Evolutionary conservation across 1,140 invertebrate species (phyloP).

Genomic region (Palaemon carinicauda): DNA sequence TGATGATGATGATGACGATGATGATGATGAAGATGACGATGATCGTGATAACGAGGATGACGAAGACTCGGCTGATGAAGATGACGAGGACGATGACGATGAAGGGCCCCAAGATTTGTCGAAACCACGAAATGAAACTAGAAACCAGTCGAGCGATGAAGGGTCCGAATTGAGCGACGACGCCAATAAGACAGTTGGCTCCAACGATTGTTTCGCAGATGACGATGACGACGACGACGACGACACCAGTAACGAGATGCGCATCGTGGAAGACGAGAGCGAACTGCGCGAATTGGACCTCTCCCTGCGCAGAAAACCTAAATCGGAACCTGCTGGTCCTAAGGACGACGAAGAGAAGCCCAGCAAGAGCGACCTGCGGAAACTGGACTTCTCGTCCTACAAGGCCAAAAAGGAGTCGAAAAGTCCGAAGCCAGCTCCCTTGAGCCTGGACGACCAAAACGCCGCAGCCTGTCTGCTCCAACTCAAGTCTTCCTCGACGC

Average conservation of each 20-base stretch:
- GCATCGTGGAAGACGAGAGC: slow-evolving; percentile 44
- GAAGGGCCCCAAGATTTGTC: slow-evolving; percentile 46
- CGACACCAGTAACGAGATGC: slow-evolving; percentile 51
- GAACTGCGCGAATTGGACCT: slow-evolving; percentile 44
- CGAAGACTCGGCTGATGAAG: not conserved
- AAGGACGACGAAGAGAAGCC: slow-evolving; percentile 3
- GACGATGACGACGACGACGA: slow-evolving; percentile 47
- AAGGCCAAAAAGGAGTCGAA: slow-evolving; percentile 5
- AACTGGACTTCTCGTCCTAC: slow-evolving; percentile 17
- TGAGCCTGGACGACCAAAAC: slow-evolving; percentile 44
- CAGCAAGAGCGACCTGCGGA: slow-evolving; percentile 23
- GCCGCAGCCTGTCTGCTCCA: slow-evolving; percentile 47
- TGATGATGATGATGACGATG: too few relatives aligned
- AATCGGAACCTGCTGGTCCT: not conserved
- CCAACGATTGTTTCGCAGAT: slow-evolving; percentile 47
- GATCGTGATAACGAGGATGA: not conserved
- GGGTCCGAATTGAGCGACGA: slow-evolving; percentile 43
- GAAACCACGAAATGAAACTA: not conserved
- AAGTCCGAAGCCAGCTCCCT: not conserved
- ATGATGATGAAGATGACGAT: too few relatives aligned
- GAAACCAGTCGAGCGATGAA: slow-evolving; percentile 31
- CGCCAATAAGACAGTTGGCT: slow-evolving; percentile 43
- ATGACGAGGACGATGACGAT: not conserved
- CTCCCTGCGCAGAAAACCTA: slow-evolving; percentile 17
- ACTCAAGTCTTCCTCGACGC: slow-evolving; percentile 50